Evolutionary conservation across 2,888 invertebrate genomes (phyloP), one percentile per base, ranked within the genome.

Genomic region (Odontocolon sp.): DNA sequence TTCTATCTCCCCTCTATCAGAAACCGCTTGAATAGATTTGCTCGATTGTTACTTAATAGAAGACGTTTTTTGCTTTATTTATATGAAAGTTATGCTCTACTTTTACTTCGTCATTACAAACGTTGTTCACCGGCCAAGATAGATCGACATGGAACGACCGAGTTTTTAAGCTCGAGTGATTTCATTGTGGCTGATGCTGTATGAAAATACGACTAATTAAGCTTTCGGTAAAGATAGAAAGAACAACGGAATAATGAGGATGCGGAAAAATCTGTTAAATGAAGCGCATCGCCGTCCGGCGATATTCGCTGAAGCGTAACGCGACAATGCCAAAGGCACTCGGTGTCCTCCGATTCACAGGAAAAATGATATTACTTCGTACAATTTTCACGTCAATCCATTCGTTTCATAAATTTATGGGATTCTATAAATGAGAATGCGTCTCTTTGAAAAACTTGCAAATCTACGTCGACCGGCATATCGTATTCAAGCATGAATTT

Each of bases 1-100:
- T 80, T 82, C 82, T 82, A 77, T 78, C 9, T 81, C 72, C 79
- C 78, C 72, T 70, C 70, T 74, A 63, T 71, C 26, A 38, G 26
- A 54, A 63, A 56, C 40, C 56, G 72, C 57, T 72, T 45, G 52
- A 33, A 68, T 68, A 64, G 67, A 71, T 68, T 56, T 47, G 52
- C 45, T 59, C 47, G 61, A 40, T 68, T 40, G 57, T 77, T 77
- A 72, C 77, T 72, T 69, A 77, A 77, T 72, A 50, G 36, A 59
- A 77, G 28, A 26, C 56, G 40, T 56, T 52, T 36, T 21, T 40
- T 59, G 6, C 18, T 18, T 6, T 14, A 57, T 59, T 28, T 36
- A n/a, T 21, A 67, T 21, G 56, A 73, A 64, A 73, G 71, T 70
- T 47, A 68, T 45, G 69, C 73, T 77, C 70, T 18, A 75, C 71